Evolutionary conservation across 2,888 invertebrate genomes (phyloP).

Genomic region (Dinocampus coccinellae): DNA sequence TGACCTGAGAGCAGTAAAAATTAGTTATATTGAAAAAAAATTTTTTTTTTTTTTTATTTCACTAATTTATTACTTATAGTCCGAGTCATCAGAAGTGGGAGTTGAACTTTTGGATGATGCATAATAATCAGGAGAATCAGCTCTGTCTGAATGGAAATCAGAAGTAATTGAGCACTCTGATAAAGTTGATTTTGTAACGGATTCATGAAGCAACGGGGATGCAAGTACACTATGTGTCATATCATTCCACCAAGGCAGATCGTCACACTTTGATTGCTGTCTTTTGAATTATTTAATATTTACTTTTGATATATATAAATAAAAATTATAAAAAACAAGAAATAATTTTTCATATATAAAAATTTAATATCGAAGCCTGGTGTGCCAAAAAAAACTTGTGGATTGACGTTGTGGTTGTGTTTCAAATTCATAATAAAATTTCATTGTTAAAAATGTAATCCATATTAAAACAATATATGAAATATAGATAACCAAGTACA

Average conservation of each 20-base stretch:
- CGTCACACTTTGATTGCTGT: constrained; percentile 39
- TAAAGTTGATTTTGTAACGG: constrained; percentile 40
- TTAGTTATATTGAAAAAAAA: constrained; percentile 1
- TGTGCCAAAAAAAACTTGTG: constrained; percentile 11
- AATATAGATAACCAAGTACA: constrained; percentile 49
- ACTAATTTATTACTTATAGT: constrained; percentile 34
- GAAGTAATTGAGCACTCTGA: constrained; percentile 48
- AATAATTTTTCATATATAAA: neutral
- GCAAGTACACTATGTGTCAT: constrained; percentile 43
- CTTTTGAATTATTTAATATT: constrained; percentile 20
- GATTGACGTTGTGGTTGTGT: constrained; percentile 25
- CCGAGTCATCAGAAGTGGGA: constrained; percentile 28
- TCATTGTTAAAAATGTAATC: constrained; percentile 43
- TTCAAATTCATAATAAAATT: constrained; percentile 44
- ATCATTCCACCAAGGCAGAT: constrained; percentile 47
- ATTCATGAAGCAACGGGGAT: constrained; percentile 43
- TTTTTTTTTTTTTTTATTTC: neutral
- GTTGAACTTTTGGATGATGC: constrained; percentile 38
- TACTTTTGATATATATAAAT: neutral
- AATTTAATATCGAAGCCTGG: constrained; percentile 14
- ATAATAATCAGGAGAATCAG: constrained; percentile 34
- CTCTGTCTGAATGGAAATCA: constrained; percentile 40
- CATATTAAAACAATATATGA: constrained; percentile 49
- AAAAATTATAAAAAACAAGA: neutral
- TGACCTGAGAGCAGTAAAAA: constrained; percentile 32